Base-by-base conservation (phyloP, 2,113 vertebrate species). In the Todiramphus saurophagus region DNA sequence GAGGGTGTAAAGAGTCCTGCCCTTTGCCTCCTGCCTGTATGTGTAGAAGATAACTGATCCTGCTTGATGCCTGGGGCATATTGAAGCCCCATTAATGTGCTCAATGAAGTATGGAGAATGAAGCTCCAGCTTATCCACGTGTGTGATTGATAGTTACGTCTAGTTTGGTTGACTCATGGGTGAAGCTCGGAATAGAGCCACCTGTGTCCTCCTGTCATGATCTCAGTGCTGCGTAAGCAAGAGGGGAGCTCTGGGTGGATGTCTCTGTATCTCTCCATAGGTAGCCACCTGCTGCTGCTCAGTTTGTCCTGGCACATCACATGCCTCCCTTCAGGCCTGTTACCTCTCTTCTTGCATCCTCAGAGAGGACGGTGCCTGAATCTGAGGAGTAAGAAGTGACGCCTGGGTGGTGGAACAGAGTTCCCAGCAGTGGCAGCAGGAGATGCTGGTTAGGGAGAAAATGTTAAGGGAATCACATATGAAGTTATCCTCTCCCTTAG, bases 351-450 rank as follows among this genome's bases (percentile, higher is more conserved):
- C 8, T 13, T 64, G 58, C 3, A 0, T 2, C 10, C 14, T 4
- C 28, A 31, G 23, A 86, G 27, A 24, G 20, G 17, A 30, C n/a
- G 16, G 27, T 3, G 59, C 50, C 14, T 24, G 19, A 9, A 41
- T 51, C 44, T 67, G 55, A n/a, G 21, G 6, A 69, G 31, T 7
- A 16, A 58, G 5, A 35, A 30, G n/a, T 10, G 30, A 13, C 20
- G 11, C 11, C 1, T 10, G 16, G 14, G 35, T 2, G 3, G 9
- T 5, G 2, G 43, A 16, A 8, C 2, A 0, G 24, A 44, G 28
- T 8, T 18, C 25, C 11, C 41, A 67, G 48, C 37, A 33, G 18
- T 3, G 27, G 33, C 25, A 75, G 51, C 5, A 53, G 55, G 44
- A 81, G 56, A 23, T 30, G 50, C 9, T 79, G 15, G 62, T 51